Evolutionary conservation across 2,113 vertebrate genomes (phyloP).

Genomic region (Eulemur rufifrons): DNA sequence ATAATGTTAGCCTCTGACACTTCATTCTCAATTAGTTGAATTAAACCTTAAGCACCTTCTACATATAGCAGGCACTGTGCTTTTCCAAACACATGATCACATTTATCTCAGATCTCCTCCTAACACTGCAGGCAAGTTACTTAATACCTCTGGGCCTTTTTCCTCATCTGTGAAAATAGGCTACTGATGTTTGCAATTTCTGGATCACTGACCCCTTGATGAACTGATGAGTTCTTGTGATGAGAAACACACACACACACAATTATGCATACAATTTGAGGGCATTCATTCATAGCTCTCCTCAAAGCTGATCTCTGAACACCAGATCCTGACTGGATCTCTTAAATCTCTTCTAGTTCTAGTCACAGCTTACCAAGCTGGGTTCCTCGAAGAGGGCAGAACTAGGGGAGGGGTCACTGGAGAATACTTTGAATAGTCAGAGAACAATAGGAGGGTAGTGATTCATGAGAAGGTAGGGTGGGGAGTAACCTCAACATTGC

Average conservation of each 20-base stretch:
- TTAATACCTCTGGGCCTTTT: background rate
- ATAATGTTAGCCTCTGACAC: background rate
- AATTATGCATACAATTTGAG: background rate
- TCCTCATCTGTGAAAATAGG: background rate
- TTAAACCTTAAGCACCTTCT: background rate
- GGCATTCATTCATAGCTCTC: conserved; percentile 4
- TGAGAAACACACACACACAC: background rate
- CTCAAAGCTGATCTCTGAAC: background rate
- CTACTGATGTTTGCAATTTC: background rate
- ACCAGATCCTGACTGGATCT: background rate
- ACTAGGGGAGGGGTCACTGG: background rate
- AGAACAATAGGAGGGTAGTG: background rate
- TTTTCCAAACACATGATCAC: background rate
- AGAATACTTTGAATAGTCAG: background rate
- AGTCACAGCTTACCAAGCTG: background rate
- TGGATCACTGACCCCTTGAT: background rate
- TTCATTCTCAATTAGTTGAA: background rate
- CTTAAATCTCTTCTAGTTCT: background rate
- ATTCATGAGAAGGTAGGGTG: background rate
- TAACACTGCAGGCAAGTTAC: background rate
- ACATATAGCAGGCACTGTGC: background rate
- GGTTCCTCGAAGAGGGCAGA: conserved; percentile 21
- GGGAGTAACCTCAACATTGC: background rate
- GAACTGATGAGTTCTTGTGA: background rate
- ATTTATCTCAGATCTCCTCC: background rate